Percentiles rank a stretch among this genome's conserved stretches.
These are phyloP conservation scores for Lamellibrachia columna DNA, from an alignment of 2,888 invertebrate species.

Conservation along the genomic window DNA sequence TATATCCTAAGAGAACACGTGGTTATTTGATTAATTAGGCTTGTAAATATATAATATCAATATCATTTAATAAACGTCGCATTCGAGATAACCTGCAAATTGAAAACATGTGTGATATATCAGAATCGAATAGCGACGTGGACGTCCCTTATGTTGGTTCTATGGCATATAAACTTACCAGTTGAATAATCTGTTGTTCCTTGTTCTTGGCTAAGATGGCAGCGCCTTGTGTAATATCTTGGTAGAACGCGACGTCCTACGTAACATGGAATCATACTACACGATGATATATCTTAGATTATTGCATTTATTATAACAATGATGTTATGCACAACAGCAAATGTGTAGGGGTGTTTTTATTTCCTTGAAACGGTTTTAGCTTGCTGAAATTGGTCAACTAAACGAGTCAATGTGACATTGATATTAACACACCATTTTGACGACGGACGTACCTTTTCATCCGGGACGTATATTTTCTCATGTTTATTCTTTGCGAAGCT, in stretches of 20 bases:
- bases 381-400: background rate
- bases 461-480: background rate
- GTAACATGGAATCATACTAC: background rate
- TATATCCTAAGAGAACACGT: too few relatives aligned
- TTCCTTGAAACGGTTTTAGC: background rate
- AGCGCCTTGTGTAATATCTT: background rate
- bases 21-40: too few relatives aligned
- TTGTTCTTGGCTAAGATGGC: background rate
- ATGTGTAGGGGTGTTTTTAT: background rate
- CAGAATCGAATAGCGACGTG: too few relatives aligned
- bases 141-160: too few relatives aligned
- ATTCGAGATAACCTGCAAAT: too few relatives aligned
- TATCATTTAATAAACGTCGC: too few relatives aligned
- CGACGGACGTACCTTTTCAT: background rate
- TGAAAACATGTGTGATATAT: too few relatives aligned
- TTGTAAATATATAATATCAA: too few relatives aligned
- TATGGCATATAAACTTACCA: background rate
- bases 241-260: background rate
- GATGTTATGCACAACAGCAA: background rate
- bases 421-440: background rate
- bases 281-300: background rate
- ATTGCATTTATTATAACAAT: background rate
- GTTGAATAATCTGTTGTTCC: background rate
- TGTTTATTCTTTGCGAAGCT: background rate
- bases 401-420: background rate